Percentiles rank a stretch among this genome's conserved stretches.
phyloP scores from a whole-genome alignment of 2,797 vertebrate genomes.

The Dipus sagitta region DNA sequence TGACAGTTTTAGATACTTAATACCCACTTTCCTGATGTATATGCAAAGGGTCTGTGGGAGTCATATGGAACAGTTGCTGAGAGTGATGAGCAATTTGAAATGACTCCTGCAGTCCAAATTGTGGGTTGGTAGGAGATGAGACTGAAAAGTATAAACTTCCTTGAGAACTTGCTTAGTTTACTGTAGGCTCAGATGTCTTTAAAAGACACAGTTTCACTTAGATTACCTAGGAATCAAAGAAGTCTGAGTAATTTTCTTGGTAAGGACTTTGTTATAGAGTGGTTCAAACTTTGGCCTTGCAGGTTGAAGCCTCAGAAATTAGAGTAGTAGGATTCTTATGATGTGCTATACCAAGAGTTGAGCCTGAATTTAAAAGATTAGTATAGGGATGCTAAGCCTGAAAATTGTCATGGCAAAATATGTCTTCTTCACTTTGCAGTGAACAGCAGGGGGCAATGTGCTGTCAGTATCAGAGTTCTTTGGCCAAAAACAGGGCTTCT shows the following conservation, averaged over 20 bases:
- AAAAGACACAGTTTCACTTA: not conserved
- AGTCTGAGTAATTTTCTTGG: slow-evolving; percentile 34
- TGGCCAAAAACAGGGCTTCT: slow-evolving; percentile 26
- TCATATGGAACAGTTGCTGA: not conserved
- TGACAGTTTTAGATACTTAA: not conserved
- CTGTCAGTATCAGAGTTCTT: not conserved
- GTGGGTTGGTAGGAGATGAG: too few species aligned
- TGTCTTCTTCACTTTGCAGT: not conserved
- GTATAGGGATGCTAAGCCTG: not conserved
- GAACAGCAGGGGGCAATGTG: slow-evolving; percentile 86
- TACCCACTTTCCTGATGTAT: not conserved
- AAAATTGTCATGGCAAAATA: slow-evolving; percentile 15
- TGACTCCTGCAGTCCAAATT: not conserved
- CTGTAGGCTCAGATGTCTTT: not conserved
- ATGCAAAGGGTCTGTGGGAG: not conserved
- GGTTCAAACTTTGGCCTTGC: not conserved
- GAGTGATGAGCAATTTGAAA: not conserved
- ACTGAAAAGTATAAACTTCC: not conserved
- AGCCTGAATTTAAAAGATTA: slow-evolving; percentile 46
- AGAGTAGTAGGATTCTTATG: not conserved
- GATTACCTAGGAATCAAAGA: not conserved
- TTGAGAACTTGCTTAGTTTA: not conserved
- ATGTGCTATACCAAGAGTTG: not conserved
- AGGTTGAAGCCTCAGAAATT: not conserved
- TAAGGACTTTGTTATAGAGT: slow-evolving; percentile 23